Percentiles rank a stretch among this genome's conserved stretches.
Evolutionary conservation across 92 coral and sea anemone genomes (phyloP).

Genomic region (Palythoa caribaeorum): DNA sequence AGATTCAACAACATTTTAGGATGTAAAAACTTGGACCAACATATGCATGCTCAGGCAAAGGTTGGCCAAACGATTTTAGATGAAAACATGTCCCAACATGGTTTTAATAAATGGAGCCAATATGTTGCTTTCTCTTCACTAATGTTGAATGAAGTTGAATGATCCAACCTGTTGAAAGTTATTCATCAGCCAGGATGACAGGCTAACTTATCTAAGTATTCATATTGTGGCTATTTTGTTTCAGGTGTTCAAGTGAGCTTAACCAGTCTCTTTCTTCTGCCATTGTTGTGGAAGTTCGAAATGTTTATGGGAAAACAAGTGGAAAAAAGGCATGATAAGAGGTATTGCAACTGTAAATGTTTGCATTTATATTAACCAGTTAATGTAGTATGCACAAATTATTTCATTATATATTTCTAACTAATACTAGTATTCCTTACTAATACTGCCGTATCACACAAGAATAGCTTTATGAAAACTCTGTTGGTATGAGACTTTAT

Average conservation of each 20-base stretch:
- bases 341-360: constrained; percentile 11
- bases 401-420: background rate
- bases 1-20: background rate
- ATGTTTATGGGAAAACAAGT: constrained; percentile 50
- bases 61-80: too few species aligned
- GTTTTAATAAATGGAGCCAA: background rate
- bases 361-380: constrained; percentile 15
- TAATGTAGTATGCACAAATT: constrained; percentile 6
- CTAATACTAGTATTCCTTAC: background rate
- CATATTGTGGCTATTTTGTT: constrained; percentile 17
- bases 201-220: background rate
- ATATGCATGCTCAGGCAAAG: too few species aligned
- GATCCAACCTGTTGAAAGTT: background rate
- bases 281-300: constrained; percentile 39
- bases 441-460: constrained; percentile 14
- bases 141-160: background rate
- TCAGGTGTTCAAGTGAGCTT: constrained; percentile 42
- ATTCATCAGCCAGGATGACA: background rate
- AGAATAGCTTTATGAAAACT: constrained; percentile 5
- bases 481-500: constrained; percentile 17
- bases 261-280: constrained; percentile 44
- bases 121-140: background rate
- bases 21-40: background rate
- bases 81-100: background rate
- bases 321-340: constrained; percentile 43